Conservation (phyloP, 2,113 vertebrate genomes). For the Rattus rattus region DNA sequence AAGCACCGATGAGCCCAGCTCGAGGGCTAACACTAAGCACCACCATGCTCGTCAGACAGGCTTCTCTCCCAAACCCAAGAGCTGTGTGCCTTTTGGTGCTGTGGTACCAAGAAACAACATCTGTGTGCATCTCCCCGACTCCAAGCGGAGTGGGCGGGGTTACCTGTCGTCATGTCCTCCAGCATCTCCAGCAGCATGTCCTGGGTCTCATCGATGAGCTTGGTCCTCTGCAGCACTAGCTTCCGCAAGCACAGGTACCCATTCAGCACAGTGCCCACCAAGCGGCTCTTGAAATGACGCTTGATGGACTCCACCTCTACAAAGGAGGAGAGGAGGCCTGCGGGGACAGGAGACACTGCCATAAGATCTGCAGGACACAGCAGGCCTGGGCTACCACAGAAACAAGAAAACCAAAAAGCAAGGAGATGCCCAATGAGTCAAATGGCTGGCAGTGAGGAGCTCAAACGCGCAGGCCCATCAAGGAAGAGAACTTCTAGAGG, state of each 20-base stretch:
- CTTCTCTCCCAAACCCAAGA: not conserved
- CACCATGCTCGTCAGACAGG: not conserved
- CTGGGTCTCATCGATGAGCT: conserved; percentile 98
- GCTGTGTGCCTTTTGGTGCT: not conserved
- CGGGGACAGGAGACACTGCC: not conserved
- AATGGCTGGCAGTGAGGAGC: rapidly evolving
- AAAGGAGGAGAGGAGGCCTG: conserved; percentile 97
- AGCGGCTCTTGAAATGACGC: conserved; percentile 96
- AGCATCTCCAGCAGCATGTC: conserved; percentile 99
- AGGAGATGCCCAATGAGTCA: not conserved
- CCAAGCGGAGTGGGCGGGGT: rapidly evolving
- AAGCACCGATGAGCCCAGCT: not conserved
- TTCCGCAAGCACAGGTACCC: conserved; percentile 98
- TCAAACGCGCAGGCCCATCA: not conserved
- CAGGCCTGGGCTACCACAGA: not conserved
- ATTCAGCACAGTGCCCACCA: conserved; percentile 98
- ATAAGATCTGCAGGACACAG: not conserved
- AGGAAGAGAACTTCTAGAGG: not conserved
- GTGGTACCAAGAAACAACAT: not conserved
- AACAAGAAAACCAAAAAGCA: not conserved
- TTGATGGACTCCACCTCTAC: conserved; percentile 99
- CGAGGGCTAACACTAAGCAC: not conserved
- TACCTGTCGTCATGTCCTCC: conserved; percentile 99
- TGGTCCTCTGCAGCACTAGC: conserved; percentile 98
- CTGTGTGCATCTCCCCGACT: rapidly evolving